Evolutionary conservation across 2,113 vertebrate genomes (phyloP).

Genomic region (Tinamus guttatus): DNA sequence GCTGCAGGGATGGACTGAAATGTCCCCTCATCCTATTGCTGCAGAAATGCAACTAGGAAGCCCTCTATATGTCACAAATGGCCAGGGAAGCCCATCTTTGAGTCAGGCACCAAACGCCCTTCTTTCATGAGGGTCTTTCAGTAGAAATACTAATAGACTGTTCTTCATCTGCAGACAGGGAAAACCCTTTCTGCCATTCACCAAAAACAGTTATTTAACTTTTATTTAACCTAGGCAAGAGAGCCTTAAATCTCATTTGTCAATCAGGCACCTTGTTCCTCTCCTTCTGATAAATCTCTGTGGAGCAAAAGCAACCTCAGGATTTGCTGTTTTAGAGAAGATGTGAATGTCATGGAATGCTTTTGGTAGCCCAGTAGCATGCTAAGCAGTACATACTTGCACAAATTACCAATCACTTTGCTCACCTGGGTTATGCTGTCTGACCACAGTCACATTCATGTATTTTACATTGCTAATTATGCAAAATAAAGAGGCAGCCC

Average conservation of each 20-base stretch:
- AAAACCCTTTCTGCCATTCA: neutral
- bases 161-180: neutral
- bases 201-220: neutral
- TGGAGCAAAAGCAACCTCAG: neutral
- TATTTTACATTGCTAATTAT: slow-evolving; percentile 16
- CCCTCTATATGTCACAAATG: neutral
- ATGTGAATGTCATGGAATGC: neutral
- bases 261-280: neutral
- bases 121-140: neutral
- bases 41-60: neutral
- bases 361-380: neutral
- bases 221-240: neutral
- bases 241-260: neutral
- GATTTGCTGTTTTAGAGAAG: neutral
- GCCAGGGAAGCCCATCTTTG: no score
- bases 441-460: neutral
- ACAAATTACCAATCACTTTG: neutral
- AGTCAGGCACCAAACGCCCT: neutral
- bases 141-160: neutral
- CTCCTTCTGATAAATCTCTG: neutral
- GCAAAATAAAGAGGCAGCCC: neutral
- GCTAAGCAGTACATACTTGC: neutral
- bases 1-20: neutral
- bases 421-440: neutral
- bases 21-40: neutral